phyloP scores from a whole-genome alignment of 2,113 vertebrate species.

The Vireo altiloquus region DNA sequence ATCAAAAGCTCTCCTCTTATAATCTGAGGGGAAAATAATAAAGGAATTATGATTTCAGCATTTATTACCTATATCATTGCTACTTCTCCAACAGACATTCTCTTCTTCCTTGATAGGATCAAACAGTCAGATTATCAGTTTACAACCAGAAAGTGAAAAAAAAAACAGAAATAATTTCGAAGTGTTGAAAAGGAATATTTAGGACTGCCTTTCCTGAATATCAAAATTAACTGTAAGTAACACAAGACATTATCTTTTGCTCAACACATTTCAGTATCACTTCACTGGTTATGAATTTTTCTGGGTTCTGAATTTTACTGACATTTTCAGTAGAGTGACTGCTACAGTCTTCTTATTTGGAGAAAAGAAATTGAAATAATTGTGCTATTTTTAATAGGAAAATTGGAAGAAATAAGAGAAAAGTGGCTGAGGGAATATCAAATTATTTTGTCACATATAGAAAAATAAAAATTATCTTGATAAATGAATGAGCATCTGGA shows the following conservation, averaged over 20 bases:
- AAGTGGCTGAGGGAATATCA: neutral
- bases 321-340: neutral
- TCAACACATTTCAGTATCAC: neutral
- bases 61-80: neutral
- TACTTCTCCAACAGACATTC: neutral
- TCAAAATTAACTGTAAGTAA: neutral
- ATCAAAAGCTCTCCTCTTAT: neutral
- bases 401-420: neutral
- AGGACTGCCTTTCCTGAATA: neutral
- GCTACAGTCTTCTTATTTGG: neutral
- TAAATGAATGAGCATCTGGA: neutral
- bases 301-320: no score
- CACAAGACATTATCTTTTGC: neutral
- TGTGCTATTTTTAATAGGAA: neutral
- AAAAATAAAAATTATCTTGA: neutral
- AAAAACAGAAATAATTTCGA: neutral
- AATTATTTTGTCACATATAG: neutral
- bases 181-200: neutral
- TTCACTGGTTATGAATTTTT: neutral
- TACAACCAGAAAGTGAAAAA: neutral
- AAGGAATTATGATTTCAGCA: neutral
- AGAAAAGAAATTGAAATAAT: neutral
- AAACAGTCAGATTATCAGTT: neutral
- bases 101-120: neutral
- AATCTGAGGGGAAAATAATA: neutral